Base-by-base conservation (phyloP, 2,797 vertebrate species). In the Acridotheres tristis region DNA sequence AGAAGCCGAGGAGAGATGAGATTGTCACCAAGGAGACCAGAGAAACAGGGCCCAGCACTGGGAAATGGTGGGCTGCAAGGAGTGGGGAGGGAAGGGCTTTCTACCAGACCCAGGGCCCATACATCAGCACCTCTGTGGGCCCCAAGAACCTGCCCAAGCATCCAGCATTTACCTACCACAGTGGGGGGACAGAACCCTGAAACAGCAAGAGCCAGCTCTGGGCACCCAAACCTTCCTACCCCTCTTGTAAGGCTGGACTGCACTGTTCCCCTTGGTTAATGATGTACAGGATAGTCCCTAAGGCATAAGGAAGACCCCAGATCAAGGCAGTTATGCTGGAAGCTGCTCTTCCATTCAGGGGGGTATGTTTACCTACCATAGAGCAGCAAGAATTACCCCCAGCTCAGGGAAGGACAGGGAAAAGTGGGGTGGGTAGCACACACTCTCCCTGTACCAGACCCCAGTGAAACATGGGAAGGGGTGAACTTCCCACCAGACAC, bases 1-100 rank as follows among this genome's bases (percentile, higher is more conserved):
- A 93, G 73, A 94, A 96, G 95, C 96, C 94, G 62, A 96, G 66
- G 66, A 95, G 91, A 29, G 17, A 91, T 59, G 71, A 95, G 95
- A 96, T 95, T 85, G 85, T 94, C 86, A 84, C 95, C 92, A 94
- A 94, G 96, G 96, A 94, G 96, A 95, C 92, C n/a, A 0, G 75
- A 96, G 79, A 96, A 89, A 84, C 90, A 93, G 66, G 88, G 90
- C 91, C 67, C 53, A 45, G 83, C 7, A 5, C 36, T 0, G 20
- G 45, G 92, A 76, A 61, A 68, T 3, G 7, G 47, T 78, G 89
- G 74, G 77, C 73, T 89, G 66, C 0, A 0, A 55, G 63, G 16
- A 89, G 48, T 80, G 18, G 27, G 30, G 79, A 94, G 23, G 22
- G 32, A 81, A 88, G 18, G 38, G 73, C 12, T 79, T 86, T 84